These are phyloP conservation scores for Conus canariensis DNA, from an alignment of 2,888 invertebrate genomes.

Conservation along the genomic window DNA sequence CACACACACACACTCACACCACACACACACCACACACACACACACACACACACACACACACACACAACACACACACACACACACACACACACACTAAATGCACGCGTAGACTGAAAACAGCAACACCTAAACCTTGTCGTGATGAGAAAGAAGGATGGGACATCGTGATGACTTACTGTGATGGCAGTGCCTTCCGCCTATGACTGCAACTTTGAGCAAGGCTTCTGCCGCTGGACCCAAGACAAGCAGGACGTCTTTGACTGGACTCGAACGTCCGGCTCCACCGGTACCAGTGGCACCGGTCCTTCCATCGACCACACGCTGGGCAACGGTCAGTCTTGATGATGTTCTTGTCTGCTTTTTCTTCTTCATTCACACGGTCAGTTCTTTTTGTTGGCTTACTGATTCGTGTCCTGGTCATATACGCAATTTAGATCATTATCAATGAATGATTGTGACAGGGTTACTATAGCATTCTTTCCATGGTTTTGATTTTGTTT, in stretches of 20 bases:
- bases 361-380: neutral
- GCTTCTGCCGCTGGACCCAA: constrained; percentile 69
- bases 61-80: too few species aligned
- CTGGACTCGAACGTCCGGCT: constrained; percentile 60
- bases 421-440: neutral
- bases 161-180: too few species aligned
- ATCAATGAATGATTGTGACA: too few species aligned
- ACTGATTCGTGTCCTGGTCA: neutral
- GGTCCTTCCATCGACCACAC: constrained; percentile 72
- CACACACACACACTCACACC: too few species aligned
- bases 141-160: too few species aligned
- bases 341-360: too few species aligned
- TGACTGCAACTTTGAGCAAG: constrained; percentile 71
- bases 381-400: neutral
- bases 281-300: constrained; percentile 60
- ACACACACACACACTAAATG: too few species aligned
- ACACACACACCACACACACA: too few species aligned
- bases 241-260: constrained; percentile 61
- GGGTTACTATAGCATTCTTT: too few species aligned
- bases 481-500: neutral
- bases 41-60: too few species aligned
- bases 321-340: constrained; percentile 58
- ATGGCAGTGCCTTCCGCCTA: constrained; percentile 54
- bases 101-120: too few species aligned
- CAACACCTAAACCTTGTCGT: too few species aligned